A percentile compares a stretch with the other conserved stretches of the same genome.
Conservation (phyloP, 2,797 vertebrate species). For the Scolopax bukidnonensis region DNA sequence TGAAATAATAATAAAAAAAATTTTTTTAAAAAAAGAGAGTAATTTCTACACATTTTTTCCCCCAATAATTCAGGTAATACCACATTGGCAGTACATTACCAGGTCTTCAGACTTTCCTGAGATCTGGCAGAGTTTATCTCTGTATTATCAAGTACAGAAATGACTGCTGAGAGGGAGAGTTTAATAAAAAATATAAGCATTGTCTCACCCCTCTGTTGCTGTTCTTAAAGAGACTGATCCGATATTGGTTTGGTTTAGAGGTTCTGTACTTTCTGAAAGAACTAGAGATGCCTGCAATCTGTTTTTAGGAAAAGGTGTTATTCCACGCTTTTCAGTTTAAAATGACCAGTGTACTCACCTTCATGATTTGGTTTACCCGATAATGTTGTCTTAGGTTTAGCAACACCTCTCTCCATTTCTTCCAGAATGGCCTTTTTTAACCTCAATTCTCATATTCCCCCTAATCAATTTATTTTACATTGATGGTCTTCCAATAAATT, state of each 20-base stretch:
- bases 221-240: background rate
- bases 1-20: too few species aligned
- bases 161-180: background rate
- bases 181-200: background rate
- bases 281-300: background rate
- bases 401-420: background rate
- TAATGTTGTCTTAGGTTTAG: background rate
- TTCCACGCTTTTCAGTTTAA: background rate
- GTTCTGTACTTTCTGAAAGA: background rate
- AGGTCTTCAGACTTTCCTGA: background rate
- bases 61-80: background rate
- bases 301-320: background rate
- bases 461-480: background rate
- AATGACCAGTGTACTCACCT: background rate
- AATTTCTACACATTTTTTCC: background rate
- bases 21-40: fast-evolving
- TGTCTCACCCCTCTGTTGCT: background rate
- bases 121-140: background rate
- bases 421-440: background rate
- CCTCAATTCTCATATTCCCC: background rate
- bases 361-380: background rate
- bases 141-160: background rate
- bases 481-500: background rate
- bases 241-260: background rate
- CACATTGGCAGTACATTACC: background rate